Evolutionary conservation across 1,140 invertebrate genomes (phyloP), one percentile per base, ranked within the genome.

Genomic region (Pseudomyrmex sp.): DNA sequence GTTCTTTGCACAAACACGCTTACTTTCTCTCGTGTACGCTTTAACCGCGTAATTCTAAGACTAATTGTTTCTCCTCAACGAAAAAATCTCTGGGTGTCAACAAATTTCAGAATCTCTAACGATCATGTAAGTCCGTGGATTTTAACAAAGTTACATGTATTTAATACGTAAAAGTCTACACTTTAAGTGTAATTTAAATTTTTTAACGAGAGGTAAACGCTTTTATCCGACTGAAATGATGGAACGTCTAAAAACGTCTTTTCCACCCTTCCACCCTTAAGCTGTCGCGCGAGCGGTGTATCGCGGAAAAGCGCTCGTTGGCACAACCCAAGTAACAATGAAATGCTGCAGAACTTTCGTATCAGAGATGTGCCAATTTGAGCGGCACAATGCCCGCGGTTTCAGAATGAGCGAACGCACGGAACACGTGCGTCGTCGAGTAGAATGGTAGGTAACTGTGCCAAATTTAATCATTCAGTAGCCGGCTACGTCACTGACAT

Each of bases 361-460:
- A 93, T 93, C 91, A 89, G 89, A 84, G 90, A 91, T 93, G 91
- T 91, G 80, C 91, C 92, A 91, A 91, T 92, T 93, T 92, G 82
- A 86, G 58, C 66, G 68, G 86, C 77, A 92, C 85, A 92, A 92
- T 92, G 86, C 72, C 76, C 69, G 62, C 76, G 82, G 83, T 91
- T 91, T 90, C 73, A 90, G 86, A 91, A 89, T 89, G 85, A 83
- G 73, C 75, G 80, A 79, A 85, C 75, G 85, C 73, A 87, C 86
- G 84, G 85, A 85, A 88, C 70, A 65, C 26, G 75, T 77, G 20
- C 62, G 69, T 62, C 63, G 77, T 59, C 26, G 73, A 61, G 74
- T 59, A 87, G 82, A 88, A 83, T 82, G 83, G 70, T 82, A 61
- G 59, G 69, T 76, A 90, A 89, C 83, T 83, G 79, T 91, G 87